Base-by-base conservation (phyloP, 2,888 invertebrate species). In the Philhelius pedissequus region DNA sequence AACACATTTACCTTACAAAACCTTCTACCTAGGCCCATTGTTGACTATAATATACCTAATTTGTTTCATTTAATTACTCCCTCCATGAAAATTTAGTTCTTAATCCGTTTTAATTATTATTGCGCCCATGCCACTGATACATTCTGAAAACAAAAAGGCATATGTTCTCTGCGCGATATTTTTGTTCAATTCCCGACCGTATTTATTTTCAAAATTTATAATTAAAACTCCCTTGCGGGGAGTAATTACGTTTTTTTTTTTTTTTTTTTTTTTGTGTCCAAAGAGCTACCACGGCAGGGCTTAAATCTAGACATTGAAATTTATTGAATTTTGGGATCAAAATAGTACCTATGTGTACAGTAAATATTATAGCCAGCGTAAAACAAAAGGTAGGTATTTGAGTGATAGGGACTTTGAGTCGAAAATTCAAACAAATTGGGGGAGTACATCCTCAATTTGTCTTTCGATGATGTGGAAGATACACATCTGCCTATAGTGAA, bases 211-310 rank as follows among this genome's bases (percentile, higher is more conserved):
- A 13, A n/a, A 50, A 54, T 54, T 20, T 54, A 27, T 54, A 32
- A 30, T 15, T 64, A 20, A 20, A 54, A 58, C 20, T 80, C 80
- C 62, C 74, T 9, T 30, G 80, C 35, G 80, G 52, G 69, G 69
- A 80, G 69, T 80, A 74, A 80, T 62, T 79, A 62, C 74, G n/a
- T n/a, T n/a, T n/a, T n/a, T n/a, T n/a, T n/a, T 25, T 9, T 75
- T 62, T 38, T 38, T n/a, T 11, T 25, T 9, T 75, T 62, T 38
- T 38, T n/a, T 11, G 7, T 35, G 3, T 38, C 32, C 32, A 13
- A n/a, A 5, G 4, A 3, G 25, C 38, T 6, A 38, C 2, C 38
- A 38, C n/a, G 5, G n/a, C 38, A 13, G 5, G n/a, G 38, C 6
- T 38, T 38, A 38, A 52, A 68, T 79, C 73, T 74, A 73, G 54